Evolutionary conservation across 2,888 invertebrate genomes (phyloP), one percentile per base, ranked within the genome.

Genomic region (Morpho achilles): DNA sequence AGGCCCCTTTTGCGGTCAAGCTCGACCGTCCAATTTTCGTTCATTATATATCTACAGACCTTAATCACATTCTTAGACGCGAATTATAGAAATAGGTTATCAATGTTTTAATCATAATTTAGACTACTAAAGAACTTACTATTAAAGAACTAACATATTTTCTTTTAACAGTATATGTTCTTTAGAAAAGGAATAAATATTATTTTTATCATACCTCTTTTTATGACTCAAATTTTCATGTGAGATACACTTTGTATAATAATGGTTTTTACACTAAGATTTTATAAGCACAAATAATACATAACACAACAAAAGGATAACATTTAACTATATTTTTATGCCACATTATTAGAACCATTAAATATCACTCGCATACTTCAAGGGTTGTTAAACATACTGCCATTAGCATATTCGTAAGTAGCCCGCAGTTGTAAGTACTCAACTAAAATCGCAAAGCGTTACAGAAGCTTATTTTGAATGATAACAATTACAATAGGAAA

Each of bases 401-500:
- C 67, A 67, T 64, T 71, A 67, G 64, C 64, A 68, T 69, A 71
- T 75, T 32, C 32, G 75, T 75, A 69, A 45, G 62, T 60, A 52
- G 23, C 48, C 69, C 61, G 66, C 75, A 74, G 79, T 73, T 69
- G 69, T 74, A 67, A 70, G 72, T 69, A 70, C 72, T 69, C 74
- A 80, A 87, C 88, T 87, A 82, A 84, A 70, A 68, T 64, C 65
- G 65, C 72, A 75, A 69, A 68, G 68, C 76, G 77, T 72, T 79
- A 71, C 69, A 69, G 65, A 68, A 72, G 73, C 74, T 69, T 66
- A 77, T 71, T 74, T 79, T 75, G 77, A 80, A 83, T 82, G 77
- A 83, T 82, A 71, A 72, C 79, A 83, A 87, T 87, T 85, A 86
- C 87, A 90, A 90, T 82, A 74, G 85, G 76, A 77, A 72, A 79